Evolutionary conservation across 2,888 invertebrate species (phyloP).

Genomic region (Melinaea marsaeus): DNA sequence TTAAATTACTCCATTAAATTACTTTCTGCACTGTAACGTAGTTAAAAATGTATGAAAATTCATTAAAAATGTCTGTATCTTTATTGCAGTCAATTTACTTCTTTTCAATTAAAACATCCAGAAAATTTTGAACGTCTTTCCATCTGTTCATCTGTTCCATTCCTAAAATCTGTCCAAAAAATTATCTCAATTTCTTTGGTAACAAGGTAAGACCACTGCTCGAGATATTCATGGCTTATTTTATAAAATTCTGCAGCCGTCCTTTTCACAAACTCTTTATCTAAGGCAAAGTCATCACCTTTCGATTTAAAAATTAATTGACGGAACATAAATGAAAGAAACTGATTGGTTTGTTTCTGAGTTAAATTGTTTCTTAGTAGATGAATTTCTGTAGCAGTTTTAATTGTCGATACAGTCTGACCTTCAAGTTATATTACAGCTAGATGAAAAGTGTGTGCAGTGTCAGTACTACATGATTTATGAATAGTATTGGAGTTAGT

Average conservation of each 20-base stretch:
- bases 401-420: constrained; percentile 32
- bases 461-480: background rate
- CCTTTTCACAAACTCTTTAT: constrained; percentile 35
- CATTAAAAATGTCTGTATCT: too few species aligned
- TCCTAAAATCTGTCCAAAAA: background rate
- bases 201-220: background rate
- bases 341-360: constrained; percentile 34
- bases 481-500: background rate
- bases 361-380: constrained; percentile 33
- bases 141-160: background rate
- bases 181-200: background rate
- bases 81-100: background rate
- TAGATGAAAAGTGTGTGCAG: constrained; percentile 28
- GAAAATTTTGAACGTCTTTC: background rate
- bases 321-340: constrained; percentile 37
- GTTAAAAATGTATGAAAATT: too few species aligned
- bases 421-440: constrained; percentile 35
- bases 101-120: background rate
- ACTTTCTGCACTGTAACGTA: too few species aligned
- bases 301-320: constrained; percentile 35
- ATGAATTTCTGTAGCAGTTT: constrained; percentile 36
- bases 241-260: constrained; percentile 37
- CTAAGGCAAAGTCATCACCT: constrained; percentile 37
- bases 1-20: too few species aligned
- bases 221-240: background rate